Percentiles rank a stretch among this genome's conserved stretches.
Conservation (phyloP, 1,140 invertebrate species). For the Brachionus sp. region DNA sequence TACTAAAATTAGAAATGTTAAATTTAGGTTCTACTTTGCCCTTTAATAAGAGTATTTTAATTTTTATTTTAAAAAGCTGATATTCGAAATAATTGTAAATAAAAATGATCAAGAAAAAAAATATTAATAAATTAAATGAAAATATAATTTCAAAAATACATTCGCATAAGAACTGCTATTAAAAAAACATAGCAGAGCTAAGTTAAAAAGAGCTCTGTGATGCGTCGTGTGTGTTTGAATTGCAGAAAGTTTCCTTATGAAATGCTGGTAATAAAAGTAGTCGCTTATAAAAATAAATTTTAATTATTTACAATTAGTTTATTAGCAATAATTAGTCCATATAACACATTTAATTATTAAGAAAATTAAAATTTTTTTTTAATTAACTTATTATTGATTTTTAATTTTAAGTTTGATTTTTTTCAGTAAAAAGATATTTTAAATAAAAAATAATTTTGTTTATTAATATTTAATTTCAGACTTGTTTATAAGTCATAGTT, state of each 20-base stretch:
- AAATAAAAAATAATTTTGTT: no score
- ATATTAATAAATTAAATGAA: slow-evolving; percentile 17
- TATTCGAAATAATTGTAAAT: not conserved
- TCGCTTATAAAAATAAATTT: no score
- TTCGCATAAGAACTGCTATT: not conserved
- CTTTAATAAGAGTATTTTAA: not conserved
- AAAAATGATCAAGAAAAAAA: not conserved
- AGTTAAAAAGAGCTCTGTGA: not conserved
- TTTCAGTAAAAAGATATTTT: no score
- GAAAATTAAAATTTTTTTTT: no score
- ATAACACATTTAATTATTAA: no score
- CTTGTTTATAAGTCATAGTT: no score
- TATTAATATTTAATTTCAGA: no score
- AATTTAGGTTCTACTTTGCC: not conserved
- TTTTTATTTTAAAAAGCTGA: not conserved
- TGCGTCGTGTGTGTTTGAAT: not conserved
- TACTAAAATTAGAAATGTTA: not conserved
- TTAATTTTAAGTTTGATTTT: no score
- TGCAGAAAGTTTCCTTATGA: not conserved
- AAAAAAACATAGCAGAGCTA: not conserved
- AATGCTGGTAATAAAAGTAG: not conserved
- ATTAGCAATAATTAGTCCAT: no score
- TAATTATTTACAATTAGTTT: no score
- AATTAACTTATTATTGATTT: no score
- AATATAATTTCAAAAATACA: slow-evolving; percentile 1